phyloP scores from a whole-genome alignment of 2,113 vertebrate genomes.

The Colossoma macropomum region DNA sequence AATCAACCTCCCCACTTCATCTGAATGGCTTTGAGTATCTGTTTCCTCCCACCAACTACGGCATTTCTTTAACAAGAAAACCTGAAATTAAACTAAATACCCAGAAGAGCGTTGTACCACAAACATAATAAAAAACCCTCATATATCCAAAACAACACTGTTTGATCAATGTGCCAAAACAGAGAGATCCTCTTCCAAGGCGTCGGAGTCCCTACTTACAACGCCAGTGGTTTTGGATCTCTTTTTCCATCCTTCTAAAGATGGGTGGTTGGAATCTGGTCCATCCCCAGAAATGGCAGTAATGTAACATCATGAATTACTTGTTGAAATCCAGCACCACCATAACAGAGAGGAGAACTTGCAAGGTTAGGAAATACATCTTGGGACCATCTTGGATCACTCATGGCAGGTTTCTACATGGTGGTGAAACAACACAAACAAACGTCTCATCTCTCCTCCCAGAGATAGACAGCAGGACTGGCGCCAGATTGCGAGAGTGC shows the following conservation, averaged over 20 bases:
- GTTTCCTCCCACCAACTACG: background rate
- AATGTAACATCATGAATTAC: background rate
- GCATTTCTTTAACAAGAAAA: conserved; percentile 8
- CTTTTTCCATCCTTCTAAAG: background rate
- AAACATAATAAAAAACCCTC: conserved; percentile 31
- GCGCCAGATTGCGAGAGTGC: conserved; percentile 49
- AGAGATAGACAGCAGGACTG: conserved; percentile 53
- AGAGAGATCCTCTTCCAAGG: conserved; percentile 30
- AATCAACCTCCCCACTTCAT: conserved; percentile 11
- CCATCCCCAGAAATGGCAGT: background rate
- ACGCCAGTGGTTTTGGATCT: conserved; percentile 29
- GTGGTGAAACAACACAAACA: conserved; percentile 1
- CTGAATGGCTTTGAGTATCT: conserved; percentile 9
- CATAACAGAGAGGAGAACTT: background rate
- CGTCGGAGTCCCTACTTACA: conserved; percentile 3
- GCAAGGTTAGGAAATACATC: background rate
- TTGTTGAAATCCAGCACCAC: background rate
- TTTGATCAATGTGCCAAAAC: conserved; percentile 33
- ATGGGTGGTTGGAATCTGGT: background rate
- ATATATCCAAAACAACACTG: conserved; percentile 17
- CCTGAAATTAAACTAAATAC: conserved; percentile 15
- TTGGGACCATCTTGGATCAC: background rate
- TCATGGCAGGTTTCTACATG: background rate
- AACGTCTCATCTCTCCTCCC: conserved; percentile 12
- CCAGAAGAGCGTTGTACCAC: conserved; percentile 7